Percentiles rank a stretch among this genome's conserved stretches.
phyloP scores from a whole-genome alignment of 2,797 vertebrate genomes.

The Eutrigla gurnardus region DNA sequence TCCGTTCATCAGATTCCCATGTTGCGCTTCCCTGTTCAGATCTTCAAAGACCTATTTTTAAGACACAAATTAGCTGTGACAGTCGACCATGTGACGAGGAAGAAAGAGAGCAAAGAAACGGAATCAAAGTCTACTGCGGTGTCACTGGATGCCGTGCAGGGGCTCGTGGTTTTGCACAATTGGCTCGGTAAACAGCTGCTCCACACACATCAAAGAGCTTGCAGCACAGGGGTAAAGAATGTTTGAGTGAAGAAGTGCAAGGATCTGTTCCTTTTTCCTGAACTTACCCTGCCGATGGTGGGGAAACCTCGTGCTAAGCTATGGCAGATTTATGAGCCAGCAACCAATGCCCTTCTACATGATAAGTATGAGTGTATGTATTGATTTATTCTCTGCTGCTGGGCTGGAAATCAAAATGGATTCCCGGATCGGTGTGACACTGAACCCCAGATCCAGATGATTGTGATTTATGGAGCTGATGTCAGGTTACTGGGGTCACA shows the following conservation, averaged over 20 bases:
- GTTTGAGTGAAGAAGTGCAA: conserved; percentile 39
- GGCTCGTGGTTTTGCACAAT: conserved; percentile 65
- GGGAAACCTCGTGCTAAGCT: conserved; percentile 37
- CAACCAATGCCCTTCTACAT: conserved; percentile 41
- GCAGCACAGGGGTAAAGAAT: conserved; percentile 34
- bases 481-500: conserved; percentile 19
- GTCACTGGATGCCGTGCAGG: conserved; percentile 53
- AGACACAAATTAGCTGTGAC: conserved; percentile 57
- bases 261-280: conserved; percentile 37
- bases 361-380: conserved; percentile 41
- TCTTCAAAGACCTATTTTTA: conserved; percentile 65
- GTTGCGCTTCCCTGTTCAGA: conserved; percentile 36
- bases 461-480: conserved; percentile 50
- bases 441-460: conserved; percentile 32
- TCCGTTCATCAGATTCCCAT: conserved; percentile 34
- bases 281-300: conserved; percentile 16
- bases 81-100: conserved; percentile 53
- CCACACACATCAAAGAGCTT: conserved; percentile 64
- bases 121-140: conserved; percentile 67
- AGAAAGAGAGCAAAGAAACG: conserved; percentile 49
- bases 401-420: conserved; percentile 58
- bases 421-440: conserved; percentile 41
- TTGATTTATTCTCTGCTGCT: conserved; percentile 56
- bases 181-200: conserved; percentile 73
- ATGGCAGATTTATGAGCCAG: conserved; percentile 43